A percentile compares a stretch with the other conserved stretches of the same genome.
Conservation (phyloP, 2,797 vertebrate species). For the Danionella dracula region DNA sequence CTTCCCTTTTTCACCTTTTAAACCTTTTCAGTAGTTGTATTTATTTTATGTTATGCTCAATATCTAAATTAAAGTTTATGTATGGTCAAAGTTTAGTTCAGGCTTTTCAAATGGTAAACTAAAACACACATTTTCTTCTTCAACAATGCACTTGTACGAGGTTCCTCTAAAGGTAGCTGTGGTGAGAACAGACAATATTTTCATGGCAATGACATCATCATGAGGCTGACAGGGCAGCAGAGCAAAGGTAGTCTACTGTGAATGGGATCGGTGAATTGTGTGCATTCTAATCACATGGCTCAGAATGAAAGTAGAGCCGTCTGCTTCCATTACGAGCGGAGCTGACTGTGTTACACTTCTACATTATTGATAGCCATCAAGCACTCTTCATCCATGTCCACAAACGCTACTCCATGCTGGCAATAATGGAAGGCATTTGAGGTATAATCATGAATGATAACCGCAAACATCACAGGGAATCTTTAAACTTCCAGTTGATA, state of each 20-base stretch:
- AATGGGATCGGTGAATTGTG: not conserved
- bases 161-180: not conserved
- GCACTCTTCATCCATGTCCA: slow-evolving; percentile 10
- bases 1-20: no score
- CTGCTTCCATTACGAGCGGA: slow-evolving; percentile 41
- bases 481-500: no score
- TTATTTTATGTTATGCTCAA: no score
- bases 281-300: not conserved
- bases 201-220: not conserved
- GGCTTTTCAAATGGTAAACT: no score
- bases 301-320: slow-evolving; percentile 28
- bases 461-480: not conserved
- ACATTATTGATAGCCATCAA: slow-evolving; percentile 41
- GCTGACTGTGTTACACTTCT: slow-evolving; percentile 23
- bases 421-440: no score
- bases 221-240: not conserved
- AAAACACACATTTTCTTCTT: no score
- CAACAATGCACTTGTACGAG: no score
- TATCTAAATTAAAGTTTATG: no score
- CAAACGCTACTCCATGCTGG: slow-evolving; percentile 1
- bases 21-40: no score
- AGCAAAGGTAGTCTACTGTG: slow-evolving; percentile 5
- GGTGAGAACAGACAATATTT: not conserved
- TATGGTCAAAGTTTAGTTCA: no score
- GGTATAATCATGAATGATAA: no score